phyloP scores from a whole-genome alignment of 1,140 invertebrate species.

The Zelostemma sp. region DNA sequence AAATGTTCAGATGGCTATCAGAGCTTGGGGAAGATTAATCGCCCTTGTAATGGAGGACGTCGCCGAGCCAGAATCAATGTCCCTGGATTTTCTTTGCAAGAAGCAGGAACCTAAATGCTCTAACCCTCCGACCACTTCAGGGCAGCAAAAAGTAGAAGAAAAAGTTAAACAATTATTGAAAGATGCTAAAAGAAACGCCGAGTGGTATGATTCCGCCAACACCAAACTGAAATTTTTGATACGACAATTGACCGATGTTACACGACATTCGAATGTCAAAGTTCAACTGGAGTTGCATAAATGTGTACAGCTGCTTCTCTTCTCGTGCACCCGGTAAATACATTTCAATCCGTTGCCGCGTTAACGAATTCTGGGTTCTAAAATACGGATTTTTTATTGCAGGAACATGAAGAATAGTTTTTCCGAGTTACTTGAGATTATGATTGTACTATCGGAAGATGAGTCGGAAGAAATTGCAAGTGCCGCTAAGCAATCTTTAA shows the following conservation, averaged over 20 bases:
- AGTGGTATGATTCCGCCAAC: slow-evolving; percentile 73
- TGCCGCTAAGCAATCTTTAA: slow-evolving; percentile 60
- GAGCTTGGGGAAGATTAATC: slow-evolving; percentile 68
- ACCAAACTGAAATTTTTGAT: slow-evolving; percentile 71
- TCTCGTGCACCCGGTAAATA: slow-evolving; percentile 71
- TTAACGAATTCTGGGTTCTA: neutral
- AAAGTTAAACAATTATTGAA: slow-evolving; percentile 66
- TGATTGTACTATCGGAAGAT: slow-evolving; percentile 74
- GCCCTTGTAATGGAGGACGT: slow-evolving; percentile 69
- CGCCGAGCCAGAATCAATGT: slow-evolving; percentile 36
- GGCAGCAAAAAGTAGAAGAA: slow-evolving; percentile 22
- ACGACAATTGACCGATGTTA: slow-evolving; percentile 66
- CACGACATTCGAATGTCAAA: slow-evolving; percentile 70
- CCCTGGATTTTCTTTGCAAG: slow-evolving; percentile 12
- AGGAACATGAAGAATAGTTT: slow-evolving; percentile 74
- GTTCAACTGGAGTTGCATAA: slow-evolving; percentile 72
- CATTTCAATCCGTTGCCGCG: slow-evolving; percentile 31
- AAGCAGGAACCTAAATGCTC: slow-evolving; percentile 4
- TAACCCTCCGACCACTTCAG: slow-evolving; percentile 19
- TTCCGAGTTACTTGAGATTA: slow-evolving; percentile 71
- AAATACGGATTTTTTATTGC: slow-evolving; percentile 39
- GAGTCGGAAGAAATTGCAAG: slow-evolving; percentile 65
- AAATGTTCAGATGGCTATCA: slow-evolving; percentile 63
- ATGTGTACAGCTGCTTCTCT: slow-evolving; percentile 68
- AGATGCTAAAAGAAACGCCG: slow-evolving; percentile 59